Base-by-base conservation (phyloP, 1,140 invertebrate genomes). In the Maniola jurtina region DNA sequence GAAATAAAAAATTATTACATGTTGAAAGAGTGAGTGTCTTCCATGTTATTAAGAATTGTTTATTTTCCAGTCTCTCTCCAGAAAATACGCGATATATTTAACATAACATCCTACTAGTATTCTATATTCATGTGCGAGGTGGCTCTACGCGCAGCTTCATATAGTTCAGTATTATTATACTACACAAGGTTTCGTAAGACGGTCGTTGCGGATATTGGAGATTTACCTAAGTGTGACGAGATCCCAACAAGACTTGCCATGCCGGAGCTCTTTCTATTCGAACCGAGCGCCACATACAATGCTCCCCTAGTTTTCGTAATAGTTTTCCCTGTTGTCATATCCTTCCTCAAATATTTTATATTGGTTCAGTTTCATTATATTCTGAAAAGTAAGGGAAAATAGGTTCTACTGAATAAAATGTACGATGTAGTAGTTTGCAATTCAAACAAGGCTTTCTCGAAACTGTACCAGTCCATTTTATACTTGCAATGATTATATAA, bases 191-290 rank as follows among this genome's bases (percentile, higher is more conserved):
- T 72, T 75, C 66, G 52, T 67, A 68, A 74, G 63, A 66, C 72
- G 73, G 76, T 88, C 73, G 68, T 66, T 61, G 70, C 76, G 85
- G 81, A 83, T 84, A 84, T 88, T 84, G 77, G 76, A 80, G 82
- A 86, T 88, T 84, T 83, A 82, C 75, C 75, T 86, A 83, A 84
- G 76, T 82, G 77, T 82, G 77, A 75, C 71, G 75, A 79, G 73
- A 84, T 82, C 79, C 77, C 70, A 67, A 71, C 67, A 72, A 77
- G 75, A 77, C 72, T 85, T 83, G 54, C 66, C 80, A 74, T 79
- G 60, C 65, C 64, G 71, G 67, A 81, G 78, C 76, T 73, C 33
- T 70, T 77, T 66, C 64, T 68, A 76, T 73, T 74, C 64, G 74
- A 83, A 67, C 54, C 54, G 50, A 73, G 61, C 64, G 67, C 72